These are phyloP conservation scores for Chaitophorus viminalis DNA, from an alignment of 2,888 invertebrate species.

Conservation along the genomic window DNA sequence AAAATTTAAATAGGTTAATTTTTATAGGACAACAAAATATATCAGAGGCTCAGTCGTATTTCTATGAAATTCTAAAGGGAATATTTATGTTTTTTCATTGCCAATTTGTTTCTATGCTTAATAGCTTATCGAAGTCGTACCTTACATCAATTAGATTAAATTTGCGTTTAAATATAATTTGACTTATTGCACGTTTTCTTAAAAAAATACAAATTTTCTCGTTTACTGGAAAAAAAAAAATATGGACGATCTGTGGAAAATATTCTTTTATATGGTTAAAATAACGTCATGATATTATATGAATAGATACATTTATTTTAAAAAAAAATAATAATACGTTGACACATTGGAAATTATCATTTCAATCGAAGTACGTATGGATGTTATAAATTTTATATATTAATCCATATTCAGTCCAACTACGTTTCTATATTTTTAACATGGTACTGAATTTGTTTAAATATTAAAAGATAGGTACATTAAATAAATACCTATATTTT, in stretches of 20 bases:
- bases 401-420: no score
- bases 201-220: not conserved
- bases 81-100: not conserved
- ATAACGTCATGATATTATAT: not conserved
- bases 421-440: no score
- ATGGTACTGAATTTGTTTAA: no score
- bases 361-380: no score
- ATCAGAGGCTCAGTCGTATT: no score
- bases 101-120: not conserved
- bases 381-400: no score
- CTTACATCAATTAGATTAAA: not conserved
- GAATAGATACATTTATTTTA: no score
- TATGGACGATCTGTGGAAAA: not conserved
- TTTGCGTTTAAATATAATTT: not conserved
- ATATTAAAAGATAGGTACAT: no score
- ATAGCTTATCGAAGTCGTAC: not conserved
- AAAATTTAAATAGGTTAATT: not conserved
- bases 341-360: not conserved
- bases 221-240: not conserved
- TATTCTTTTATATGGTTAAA: not conserved
- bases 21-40: no score
- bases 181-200: not conserved
- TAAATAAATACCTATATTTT: no score
- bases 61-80: not conserved
- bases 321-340: no score